Base-by-base conservation (phyloP, 2,797 vertebrate species). In the Neostethus bicornis region DNA sequence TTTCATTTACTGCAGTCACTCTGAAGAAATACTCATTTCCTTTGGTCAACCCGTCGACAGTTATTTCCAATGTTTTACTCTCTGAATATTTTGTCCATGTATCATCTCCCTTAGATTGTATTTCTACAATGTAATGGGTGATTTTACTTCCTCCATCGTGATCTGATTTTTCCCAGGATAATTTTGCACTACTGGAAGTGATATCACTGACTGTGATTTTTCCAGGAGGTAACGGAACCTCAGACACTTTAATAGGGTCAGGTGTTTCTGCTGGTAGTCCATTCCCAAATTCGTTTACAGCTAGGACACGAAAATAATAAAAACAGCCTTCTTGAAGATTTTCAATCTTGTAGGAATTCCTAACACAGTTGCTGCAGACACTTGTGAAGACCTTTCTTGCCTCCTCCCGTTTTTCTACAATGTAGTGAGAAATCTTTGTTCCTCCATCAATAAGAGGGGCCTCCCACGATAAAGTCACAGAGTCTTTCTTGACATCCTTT, bases 111-210 rank as follows among this genome's bases (percentile, higher is more conserved):
- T 94, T 94, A 29, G 82, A 90, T 85, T 96, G 95, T 94, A 98
- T 98, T 93, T 99, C 96, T 45, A 99, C 91, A 61, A 93, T 62
- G 70, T 99, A 99, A 65, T 91, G 81, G 73, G 92, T 93, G 73
- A 99, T 96, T 93, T 96, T 98, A 86, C 96, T 98, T 69, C 97
- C 97, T 73, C 97, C 97, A 75, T 99, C 97, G 23, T 95, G 94
- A 54, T 95, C 95, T 62, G 97, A 95, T 74, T 96, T 99, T 75
- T 97, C 96, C 97, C 97, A 99, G 73, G 93, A 92, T 77, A 99
- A 86, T 63, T 86, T 94, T 60, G 89, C 93, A 83, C 90, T 94
- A 71, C 89, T 92, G 24, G 85, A 87, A 62, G 94, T 96, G 71
- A 98, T 93, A 56, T 97, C 94, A 28, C 93, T 80, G 42, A 98